A percentile compares a stretch with the other conserved stretches of the same genome.
Evolutionary conservation across 1,140 invertebrate species (phyloP).

Genomic region (Ectropis grisescens): DNA sequence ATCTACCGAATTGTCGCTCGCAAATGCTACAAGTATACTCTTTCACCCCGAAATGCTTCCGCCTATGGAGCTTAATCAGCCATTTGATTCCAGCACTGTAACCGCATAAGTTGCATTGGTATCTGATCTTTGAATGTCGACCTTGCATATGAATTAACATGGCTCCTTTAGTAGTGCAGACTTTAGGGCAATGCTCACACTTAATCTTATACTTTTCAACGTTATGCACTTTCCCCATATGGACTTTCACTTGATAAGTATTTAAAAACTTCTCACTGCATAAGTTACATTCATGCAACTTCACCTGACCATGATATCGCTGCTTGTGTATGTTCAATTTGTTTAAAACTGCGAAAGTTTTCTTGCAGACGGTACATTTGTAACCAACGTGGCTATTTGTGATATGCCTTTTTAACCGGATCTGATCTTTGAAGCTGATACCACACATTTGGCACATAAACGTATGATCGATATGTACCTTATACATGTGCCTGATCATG

Average conservation of each 20-base stretch:
- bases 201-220: slow-evolving; percentile 36
- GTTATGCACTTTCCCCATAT: slow-evolving; percentile 40
- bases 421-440: slow-evolving; percentile 23
- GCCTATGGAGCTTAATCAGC: slow-evolving; percentile 56
- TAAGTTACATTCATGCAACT: slow-evolving; percentile 17
- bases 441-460: slow-evolving; percentile 40
- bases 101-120: slow-evolving; percentile 37
- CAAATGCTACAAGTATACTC: slow-evolving; percentile 32
- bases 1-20: slow-evolving; percentile 25
- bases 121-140: slow-evolving; percentile 20
- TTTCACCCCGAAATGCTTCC: slow-evolving; percentile 35
- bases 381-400: slow-evolving; percentile 21
- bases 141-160: slow-evolving; percentile 31
- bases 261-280: slow-evolving; percentile 24
- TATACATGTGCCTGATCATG: slow-evolving; percentile 35
- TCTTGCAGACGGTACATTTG: slow-evolving; percentile 22
- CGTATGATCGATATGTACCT: slow-evolving; percentile 21
- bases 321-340: slow-evolving; percentile 27
- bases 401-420: slow-evolving; percentile 30
- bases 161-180: slow-evolving; percentile 33
- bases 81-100: slow-evolving; percentile 65
- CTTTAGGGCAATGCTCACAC: slow-evolving; percentile 31
- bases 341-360: slow-evolving; percentile 20
- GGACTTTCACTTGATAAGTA: slow-evolving; percentile 33
- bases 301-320: slow-evolving; percentile 18